phyloP scores from a whole-genome alignment of 2,888 invertebrate genomes.

The Polydrusus cervinus region DNA sequence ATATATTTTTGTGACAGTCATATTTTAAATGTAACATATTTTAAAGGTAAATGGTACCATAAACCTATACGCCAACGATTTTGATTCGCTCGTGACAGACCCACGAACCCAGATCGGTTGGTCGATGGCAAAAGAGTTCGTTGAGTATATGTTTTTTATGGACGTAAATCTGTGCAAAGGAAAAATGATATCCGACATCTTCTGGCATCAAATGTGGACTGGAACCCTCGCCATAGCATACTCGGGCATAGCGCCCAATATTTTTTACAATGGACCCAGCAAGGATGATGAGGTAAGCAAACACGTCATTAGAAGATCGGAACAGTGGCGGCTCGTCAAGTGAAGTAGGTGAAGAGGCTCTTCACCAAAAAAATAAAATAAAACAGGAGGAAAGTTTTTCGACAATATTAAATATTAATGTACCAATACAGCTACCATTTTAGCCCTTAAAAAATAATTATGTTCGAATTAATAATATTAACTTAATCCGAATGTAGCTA shows the following conservation, averaged over 20 bases:
- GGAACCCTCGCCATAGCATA: conserved; percentile 82
- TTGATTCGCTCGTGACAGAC: conserved; percentile 63
- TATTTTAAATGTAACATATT: no score
- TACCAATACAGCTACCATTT: no score
- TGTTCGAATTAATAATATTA: no score
- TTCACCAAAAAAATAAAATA: no score
- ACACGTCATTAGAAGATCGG: no score
- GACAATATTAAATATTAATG: no score
- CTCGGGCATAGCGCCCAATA: conserved; percentile 74
- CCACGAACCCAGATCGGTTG: background rate
- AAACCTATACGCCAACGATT: conserved; percentile 79
- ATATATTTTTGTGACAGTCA: background rate
- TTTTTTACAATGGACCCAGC: conserved; percentile 67
- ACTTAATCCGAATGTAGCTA: no score
- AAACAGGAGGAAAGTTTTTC: no score
- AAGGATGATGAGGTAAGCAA: conserved; percentile 58
- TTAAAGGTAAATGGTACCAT: conserved; percentile 67
- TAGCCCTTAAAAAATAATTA: no score
- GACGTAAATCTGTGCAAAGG: conserved; percentile 78
- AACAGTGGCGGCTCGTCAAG: no score
- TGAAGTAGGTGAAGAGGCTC: no score
- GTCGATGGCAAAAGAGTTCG: conserved; percentile 64
- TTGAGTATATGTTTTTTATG: conserved; percentile 78
- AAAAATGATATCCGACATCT: conserved; percentile 78
- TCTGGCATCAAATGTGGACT: conserved; percentile 83